These are phyloP conservation scores for Scartelaos histophorus DNA, from an alignment of 2,113 vertebrate species.

Conservation along the genomic window DNA sequence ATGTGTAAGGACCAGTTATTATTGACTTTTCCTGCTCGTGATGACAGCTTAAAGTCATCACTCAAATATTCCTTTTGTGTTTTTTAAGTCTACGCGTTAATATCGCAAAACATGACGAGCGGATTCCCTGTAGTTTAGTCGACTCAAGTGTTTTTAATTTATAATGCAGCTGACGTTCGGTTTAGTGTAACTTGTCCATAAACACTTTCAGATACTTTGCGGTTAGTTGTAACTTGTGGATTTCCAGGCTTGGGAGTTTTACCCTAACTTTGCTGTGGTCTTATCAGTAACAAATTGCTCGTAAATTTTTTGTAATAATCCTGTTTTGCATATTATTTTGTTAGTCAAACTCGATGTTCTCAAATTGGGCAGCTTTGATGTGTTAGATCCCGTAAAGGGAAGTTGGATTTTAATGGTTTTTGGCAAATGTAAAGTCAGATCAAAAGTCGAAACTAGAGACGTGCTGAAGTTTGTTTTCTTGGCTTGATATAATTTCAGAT, in stretches of 20 bases:
- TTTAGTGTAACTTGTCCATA: too few species aligned
- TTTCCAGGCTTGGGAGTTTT: background rate
- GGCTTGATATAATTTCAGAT: background rate
- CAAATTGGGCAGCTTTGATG: constrained; percentile 31
- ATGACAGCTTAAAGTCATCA: too few species aligned
- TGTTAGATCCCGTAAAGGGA: constrained; percentile 38
- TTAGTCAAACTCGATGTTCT: constrained; percentile 22
- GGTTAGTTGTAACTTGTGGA: background rate
- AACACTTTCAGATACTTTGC: background rate
- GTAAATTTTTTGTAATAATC: background rate
- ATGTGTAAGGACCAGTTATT: too few species aligned
- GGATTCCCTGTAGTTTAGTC: background rate
- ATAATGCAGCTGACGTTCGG: too few species aligned
- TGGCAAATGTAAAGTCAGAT: constrained; percentile 50
- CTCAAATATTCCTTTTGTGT: too few species aligned
- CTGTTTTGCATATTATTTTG: constrained; percentile 9
- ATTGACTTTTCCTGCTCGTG: too few species aligned
- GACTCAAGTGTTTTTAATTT: background rate
- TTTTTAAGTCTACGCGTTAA: too few species aligned
- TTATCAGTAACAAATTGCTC: background rate
- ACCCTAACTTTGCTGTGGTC: background rate
- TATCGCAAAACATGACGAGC: background rate
- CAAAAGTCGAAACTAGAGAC: constrained; percentile 17
- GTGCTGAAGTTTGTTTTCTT: background rate
- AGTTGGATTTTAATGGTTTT: constrained; percentile 44